A percentile compares a stretch with the other conserved stretches of the same genome.
phyloP scores from a whole-genome alignment of 2,113 vertebrate species.

The Nothocercus nigrocapillus region DNA sequence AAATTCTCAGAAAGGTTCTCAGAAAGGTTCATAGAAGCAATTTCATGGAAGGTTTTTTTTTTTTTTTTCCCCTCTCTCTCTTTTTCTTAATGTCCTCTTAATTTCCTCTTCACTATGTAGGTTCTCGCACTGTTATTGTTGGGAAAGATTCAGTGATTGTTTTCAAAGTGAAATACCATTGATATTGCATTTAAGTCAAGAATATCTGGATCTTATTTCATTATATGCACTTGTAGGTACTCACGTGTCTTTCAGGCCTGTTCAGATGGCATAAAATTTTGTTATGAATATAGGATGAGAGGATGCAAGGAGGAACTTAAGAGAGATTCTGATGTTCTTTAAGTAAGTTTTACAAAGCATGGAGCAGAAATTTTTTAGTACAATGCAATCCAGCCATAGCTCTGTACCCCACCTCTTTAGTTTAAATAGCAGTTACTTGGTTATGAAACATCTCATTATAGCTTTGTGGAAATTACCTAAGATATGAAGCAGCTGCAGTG shows the following conservation, averaged over 20 bases:
- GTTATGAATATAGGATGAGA: not conserved
- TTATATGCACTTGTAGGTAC: not conserved
- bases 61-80: not conserved
- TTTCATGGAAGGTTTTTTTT: not conserved
- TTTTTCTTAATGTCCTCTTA: not conserved
- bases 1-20: not conserved
- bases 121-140: not conserved
- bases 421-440: not conserved
- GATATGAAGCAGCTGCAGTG: not conserved
- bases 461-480: not conserved
- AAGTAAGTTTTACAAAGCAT: not conserved
- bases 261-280: not conserved
- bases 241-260: not conserved
- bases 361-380: rapidly evolving
- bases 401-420: not conserved
- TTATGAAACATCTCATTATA: not conserved
- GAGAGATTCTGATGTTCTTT: not conserved
- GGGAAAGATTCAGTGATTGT: not conserved
- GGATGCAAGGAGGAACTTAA: not conserved
- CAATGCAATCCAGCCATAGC: not conserved
- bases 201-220: not conserved
- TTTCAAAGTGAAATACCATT: not conserved
- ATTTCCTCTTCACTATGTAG: not conserved
- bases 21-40: not conserved
- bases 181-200: not conserved